Conservation (phyloP, 2,888 invertebrate species). For the Conomelus anceps region DNA sequence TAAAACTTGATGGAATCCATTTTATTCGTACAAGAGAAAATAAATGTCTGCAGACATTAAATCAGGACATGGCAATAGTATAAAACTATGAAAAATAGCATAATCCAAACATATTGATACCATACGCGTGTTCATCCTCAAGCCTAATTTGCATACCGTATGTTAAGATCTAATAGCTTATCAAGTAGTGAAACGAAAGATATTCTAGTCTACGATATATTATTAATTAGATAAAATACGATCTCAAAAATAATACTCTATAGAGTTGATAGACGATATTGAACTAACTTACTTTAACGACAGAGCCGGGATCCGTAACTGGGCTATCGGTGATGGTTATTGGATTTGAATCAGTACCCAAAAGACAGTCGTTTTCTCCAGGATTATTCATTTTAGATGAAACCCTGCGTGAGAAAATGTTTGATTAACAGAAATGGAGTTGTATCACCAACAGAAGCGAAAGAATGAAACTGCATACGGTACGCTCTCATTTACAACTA, state of each 20-base stretch:
- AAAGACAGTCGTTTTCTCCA: constrained; percentile 11
- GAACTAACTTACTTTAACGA: constrained; percentile 45
- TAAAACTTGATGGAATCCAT: not conserved
- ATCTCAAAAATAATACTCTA: not conserved
- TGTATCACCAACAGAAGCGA: not conserved
- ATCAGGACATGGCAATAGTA: not conserved
- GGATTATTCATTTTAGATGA: not conserved
- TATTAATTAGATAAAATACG: not conserved
- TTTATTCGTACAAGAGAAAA: not conserved
- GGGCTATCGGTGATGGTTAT: constrained; percentile 63
- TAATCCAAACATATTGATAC: not conserved
- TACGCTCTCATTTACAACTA: not conserved
- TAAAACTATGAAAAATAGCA: not conserved
- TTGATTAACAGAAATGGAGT: not conserved
- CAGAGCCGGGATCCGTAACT: constrained; percentile 67
- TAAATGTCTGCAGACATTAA: not conserved
- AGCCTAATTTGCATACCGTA: not conserved
- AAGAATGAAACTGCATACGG: not conserved
- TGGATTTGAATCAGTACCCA: constrained; percentile 39
- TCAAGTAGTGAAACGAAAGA: not conserved
- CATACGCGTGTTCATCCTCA: not conserved
- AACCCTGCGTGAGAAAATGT: not conserved
- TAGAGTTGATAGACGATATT: not conserved
- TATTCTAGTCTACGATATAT: not conserved
- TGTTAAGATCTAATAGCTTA: not conserved